These are phyloP conservation scores for Lasioglossum villosulum DNA, from an alignment of 2,888 invertebrate species.

Conservation along the genomic window DNA sequence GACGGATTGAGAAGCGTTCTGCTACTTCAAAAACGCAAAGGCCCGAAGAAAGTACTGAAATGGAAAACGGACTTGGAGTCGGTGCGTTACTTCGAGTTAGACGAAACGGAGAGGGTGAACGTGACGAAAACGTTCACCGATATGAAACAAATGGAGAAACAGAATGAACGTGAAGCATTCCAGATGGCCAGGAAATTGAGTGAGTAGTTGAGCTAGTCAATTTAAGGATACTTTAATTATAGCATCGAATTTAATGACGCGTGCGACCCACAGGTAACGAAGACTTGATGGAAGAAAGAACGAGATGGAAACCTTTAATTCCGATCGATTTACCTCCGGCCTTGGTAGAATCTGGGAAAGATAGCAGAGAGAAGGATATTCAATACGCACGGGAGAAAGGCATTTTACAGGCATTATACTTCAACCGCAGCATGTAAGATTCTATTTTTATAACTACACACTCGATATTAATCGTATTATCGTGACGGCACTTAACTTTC, in stretches of 20 bases:
- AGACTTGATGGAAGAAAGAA: slow-evolving; percentile 93
- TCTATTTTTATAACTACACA: slow-evolving; percentile 28
- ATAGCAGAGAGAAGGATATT: slow-evolving; percentile 94
- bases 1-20: slow-evolving; percentile 91
- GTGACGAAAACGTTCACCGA: slow-evolving; percentile 96
- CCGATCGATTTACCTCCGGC: slow-evolving; percentile 89
- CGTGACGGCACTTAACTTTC: too few species aligned
- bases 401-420: slow-evolving; percentile 93
- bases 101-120: slow-evolving; percentile 98
- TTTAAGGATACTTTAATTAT: background rate
- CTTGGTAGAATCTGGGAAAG: slow-evolving; percentile 89
- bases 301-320: slow-evolving; percentile 90
- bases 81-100: slow-evolving; percentile 95
- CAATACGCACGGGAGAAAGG: slow-evolving; percentile 95
- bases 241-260: background rate
- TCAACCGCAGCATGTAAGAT: slow-evolving; percentile 89
- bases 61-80: slow-evolving; percentile 95
- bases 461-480: background rate
- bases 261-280: slow-evolving; percentile 84
- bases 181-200: slow-evolving; percentile 91
- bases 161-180: slow-evolving; percentile 93
- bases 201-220: slow-evolving; percentile 77
- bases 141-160: slow-evolving; percentile 95
- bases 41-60: slow-evolving; percentile 91
- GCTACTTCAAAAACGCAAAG: slow-evolving; percentile 90